Percentiles rank a stretch among this genome's conserved stretches.
phyloP scores from a whole-genome alignment of 2,113 vertebrate species.

The Phalacrocorax pelagicus region DNA sequence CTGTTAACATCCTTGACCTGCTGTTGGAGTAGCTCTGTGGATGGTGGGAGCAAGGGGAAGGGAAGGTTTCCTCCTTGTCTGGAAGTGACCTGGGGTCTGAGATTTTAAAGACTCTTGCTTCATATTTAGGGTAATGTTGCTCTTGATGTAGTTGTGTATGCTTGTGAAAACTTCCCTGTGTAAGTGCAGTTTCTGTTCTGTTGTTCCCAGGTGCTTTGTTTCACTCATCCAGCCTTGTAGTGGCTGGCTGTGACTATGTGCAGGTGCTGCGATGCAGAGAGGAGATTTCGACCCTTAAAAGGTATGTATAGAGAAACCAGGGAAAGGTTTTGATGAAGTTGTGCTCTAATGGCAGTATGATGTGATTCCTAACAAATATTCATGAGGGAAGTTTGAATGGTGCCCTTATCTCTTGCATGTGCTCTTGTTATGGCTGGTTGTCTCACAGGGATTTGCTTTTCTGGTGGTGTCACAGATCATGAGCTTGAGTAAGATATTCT shows the following conservation, averaged over 20 bases:
- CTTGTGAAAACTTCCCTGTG: not conserved
- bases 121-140: fast-evolving
- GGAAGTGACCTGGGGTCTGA: too few species aligned
- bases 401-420: fast-evolving
- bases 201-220: not conserved
- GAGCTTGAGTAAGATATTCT: not conserved
- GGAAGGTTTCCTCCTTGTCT: not conserved
- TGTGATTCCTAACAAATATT: not conserved
- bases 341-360: too few species aligned
- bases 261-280: fast-evolving
- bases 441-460: not conserved
- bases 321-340: not conserved
- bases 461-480: not conserved
- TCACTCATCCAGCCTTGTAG: fast-evolving
- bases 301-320: fast-evolving
- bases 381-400: not conserved
- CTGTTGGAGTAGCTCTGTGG: fast-evolving
- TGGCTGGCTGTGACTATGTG: fast-evolving
- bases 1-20: fast-evolving
- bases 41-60: fast-evolving
- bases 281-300: not conserved
- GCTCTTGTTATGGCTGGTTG: not conserved
- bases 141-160: not conserved
- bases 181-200: too few species aligned
- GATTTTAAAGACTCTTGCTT: not conserved